These are phyloP conservation scores for Bungarus multicinctus DNA, from an alignment of 2,113 vertebrate genomes.

Conservation along the genomic window DNA sequence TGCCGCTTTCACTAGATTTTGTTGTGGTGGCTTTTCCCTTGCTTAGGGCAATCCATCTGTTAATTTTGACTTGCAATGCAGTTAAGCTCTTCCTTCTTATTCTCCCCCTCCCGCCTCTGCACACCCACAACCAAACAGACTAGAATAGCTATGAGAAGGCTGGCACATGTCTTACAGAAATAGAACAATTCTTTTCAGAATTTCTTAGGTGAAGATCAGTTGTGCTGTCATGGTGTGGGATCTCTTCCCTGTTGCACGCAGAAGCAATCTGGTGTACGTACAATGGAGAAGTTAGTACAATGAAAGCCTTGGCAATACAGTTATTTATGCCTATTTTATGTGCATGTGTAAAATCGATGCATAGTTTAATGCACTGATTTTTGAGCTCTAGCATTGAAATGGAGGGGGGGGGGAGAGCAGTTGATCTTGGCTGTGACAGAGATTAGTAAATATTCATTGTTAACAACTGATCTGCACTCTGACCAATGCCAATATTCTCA, in stretches of 20 bases:
- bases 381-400: not conserved
- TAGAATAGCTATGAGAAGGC: constrained; percentile 33
- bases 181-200: constrained; percentile 26
- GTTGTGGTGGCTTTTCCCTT: constrained; percentile 65
- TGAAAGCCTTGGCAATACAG: constrained; percentile 21
- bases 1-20: constrained; percentile 63
- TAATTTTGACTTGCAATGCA: constrained; percentile 54
- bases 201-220: constrained; percentile 10
- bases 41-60: constrained; percentile 78
- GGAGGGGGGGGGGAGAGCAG: not conserved
- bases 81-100: constrained; percentile 22
- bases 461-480: constrained; percentile 59
- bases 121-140: constrained; percentile 19
- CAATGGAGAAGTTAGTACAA: constrained; percentile 9
- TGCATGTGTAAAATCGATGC: constrained; percentile 26
- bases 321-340: constrained; percentile 43
- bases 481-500: constrained; percentile 67
- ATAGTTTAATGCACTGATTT: constrained; percentile 21
- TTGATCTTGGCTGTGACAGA: constrained; percentile 43
- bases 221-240: not conserved
- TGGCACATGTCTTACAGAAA: not conserved
- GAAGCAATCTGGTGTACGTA: constrained; percentile 24
- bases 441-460: constrained; percentile 61
- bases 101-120: not conserved
- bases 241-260: constrained; percentile 8